Evolutionary conservation across 1,140 invertebrate species (phyloP).

Genomic region (Pseudomyrmex flavicornis): DNA sequence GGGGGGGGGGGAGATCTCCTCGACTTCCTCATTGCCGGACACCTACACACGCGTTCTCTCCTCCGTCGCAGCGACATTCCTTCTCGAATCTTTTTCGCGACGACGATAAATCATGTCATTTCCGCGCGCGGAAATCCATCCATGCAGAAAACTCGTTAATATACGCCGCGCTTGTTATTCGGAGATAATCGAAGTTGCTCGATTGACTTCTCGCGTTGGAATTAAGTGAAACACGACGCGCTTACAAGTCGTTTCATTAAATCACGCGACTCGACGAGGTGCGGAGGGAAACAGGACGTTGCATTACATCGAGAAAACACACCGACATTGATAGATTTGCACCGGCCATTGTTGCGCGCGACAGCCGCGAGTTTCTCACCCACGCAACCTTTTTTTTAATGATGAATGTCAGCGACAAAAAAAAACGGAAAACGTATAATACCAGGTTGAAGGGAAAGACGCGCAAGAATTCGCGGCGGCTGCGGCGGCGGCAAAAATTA

Average conservation of each 20-base stretch:
- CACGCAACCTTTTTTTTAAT: constrained; percentile 11
- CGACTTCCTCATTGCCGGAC: constrained; percentile 48
- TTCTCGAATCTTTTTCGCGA: not conserved
- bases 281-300: not conserved
- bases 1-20: no score
- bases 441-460: constrained; percentile 1
- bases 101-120: constrained; percentile 37
- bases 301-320: not conserved
- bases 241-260: constrained; percentile 15
- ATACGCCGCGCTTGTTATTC: constrained; percentile 1
- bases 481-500: constrained; percentile 16
- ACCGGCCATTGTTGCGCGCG: constrained; percentile 20
- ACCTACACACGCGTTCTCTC: constrained; percentile 16
- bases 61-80: constrained; percentile 18
- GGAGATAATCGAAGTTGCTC: constrained; percentile 35
- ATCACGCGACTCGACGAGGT: constrained; percentile 28
- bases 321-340: not conserved
- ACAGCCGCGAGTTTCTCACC: constrained; percentile 12
- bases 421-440: not conserved
- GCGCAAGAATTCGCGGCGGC: constrained; percentile 31
- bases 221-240: constrained; percentile 26
- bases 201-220: constrained; percentile 47
- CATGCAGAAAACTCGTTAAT: constrained; percentile 46
- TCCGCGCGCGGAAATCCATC: not conserved
- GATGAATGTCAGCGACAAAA: constrained; percentile 3